Conservation (phyloP, 2,113 vertebrate species). For the Danionella cerebrum region DNA sequence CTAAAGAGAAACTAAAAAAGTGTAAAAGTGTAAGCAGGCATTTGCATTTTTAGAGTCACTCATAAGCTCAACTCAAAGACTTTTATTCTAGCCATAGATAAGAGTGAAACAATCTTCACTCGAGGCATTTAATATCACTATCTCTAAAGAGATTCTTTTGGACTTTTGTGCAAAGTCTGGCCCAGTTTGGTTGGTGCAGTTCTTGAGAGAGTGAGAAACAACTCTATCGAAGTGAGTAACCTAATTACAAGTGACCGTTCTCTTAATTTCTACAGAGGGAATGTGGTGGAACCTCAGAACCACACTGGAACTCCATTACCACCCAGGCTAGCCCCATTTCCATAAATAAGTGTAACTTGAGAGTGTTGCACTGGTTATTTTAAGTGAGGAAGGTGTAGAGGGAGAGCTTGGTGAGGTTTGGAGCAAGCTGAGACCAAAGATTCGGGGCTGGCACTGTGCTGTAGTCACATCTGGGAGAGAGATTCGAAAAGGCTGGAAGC, state of each 20-base stretch:
- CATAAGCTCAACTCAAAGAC: background rate
- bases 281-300: conserved; percentile 21
- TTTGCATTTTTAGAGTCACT: conserved; percentile 17
- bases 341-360: conserved; percentile 30
- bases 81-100: background rate
- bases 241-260: conserved; percentile 31
- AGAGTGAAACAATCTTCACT: background rate
- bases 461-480: conserved; percentile 44
- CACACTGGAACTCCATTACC: conserved; percentile 20
- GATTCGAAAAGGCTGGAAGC: conserved; percentile 38
- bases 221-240: conserved; percentile 20
- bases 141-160: background rate
- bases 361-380: conserved; percentile 32
- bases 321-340: conserved; percentile 22
- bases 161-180: conserved; percentile 16
- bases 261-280: conserved; percentile 17
- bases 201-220: conserved; percentile 15
- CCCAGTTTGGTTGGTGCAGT: conserved; percentile 1
- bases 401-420: conserved; percentile 30
- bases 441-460: conserved; percentile 37
- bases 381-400: conserved; percentile 42
- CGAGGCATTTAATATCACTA: background rate
- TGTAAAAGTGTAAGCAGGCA: background rate
- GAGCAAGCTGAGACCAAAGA: conserved; percentile 45
- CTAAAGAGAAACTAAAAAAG: no score